Conservation (phyloP, 2,797 vertebrate genomes). For the Xenops minutus region DNA sequence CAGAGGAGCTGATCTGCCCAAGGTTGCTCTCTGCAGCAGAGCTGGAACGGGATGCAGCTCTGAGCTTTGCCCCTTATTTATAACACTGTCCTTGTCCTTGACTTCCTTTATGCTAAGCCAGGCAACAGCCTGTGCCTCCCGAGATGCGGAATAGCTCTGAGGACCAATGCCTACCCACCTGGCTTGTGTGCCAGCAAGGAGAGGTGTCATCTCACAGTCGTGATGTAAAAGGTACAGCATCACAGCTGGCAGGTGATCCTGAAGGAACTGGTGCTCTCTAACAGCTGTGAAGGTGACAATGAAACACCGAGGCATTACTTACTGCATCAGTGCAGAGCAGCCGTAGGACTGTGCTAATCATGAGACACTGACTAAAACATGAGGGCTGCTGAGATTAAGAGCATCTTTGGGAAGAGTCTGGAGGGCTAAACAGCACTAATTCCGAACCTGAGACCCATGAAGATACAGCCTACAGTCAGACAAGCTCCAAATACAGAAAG, state of each 20-base stretch:
- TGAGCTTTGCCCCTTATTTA: neutral
- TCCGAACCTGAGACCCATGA: neutral
- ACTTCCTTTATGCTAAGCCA: neutral
- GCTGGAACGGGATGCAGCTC: neutral
- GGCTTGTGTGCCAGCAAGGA: constrained; percentile 49
- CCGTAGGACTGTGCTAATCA: neutral
- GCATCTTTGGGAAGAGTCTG: neutral
- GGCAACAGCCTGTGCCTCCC: neutral
- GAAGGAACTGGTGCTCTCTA: constrained; percentile 7
- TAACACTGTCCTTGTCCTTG: neutral
- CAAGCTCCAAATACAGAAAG: neutral
- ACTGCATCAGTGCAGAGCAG: neutral
- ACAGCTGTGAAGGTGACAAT: constrained; percentile 30
- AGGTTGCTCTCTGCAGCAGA: neutral
- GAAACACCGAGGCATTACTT: neutral
- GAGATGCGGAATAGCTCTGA: neutral
- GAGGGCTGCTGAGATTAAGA: neutral
- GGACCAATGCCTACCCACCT: constrained; percentile 22
- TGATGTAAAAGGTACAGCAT: constrained; percentile 10
- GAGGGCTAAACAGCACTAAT: neutral
- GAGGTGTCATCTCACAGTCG: neutral
- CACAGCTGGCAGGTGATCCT: constrained; percentile 31
- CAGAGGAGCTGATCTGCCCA: neutral
- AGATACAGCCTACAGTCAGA: neutral
- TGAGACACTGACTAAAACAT: neutral